Percentiles rank a stretch among this genome's conserved stretches.
Evolutionary conservation across 1,140 invertebrate species (phyloP).

Genomic region (Callitettix versicolor): DNA sequence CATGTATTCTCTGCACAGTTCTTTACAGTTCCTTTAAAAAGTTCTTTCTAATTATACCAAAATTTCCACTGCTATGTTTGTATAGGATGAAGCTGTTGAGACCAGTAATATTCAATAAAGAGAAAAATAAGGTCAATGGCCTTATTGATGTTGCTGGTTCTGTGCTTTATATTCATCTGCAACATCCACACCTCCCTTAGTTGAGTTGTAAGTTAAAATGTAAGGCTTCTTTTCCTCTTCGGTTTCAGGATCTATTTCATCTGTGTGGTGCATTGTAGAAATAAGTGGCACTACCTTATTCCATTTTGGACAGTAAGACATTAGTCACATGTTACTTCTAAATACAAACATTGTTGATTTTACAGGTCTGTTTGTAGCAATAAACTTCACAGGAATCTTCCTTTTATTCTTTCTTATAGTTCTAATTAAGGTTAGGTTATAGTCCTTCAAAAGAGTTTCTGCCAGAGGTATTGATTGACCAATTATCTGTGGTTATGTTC

Average conservation of each 20-base stretch:
- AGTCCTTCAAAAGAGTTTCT: neutral
- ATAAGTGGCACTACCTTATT: neutral
- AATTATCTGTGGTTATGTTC: constrained; percentile 29
- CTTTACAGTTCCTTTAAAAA: constrained; percentile 25
- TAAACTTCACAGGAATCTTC: constrained; percentile 30
- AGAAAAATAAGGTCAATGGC: constrained; percentile 30
- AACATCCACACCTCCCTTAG: too few species aligned
- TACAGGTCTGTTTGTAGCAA: constrained; percentile 30
- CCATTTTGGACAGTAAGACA: constrained; percentile 5
- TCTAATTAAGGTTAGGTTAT: constrained; percentile 20
- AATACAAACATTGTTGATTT: too few species aligned
- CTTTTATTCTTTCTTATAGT: too few species aligned
- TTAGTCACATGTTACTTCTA: constrained; percentile 12
- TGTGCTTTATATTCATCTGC: constrained; percentile 12
- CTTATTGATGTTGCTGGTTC: constrained; percentile 17
- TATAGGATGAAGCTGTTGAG: too few species aligned
- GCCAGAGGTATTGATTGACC: constrained; percentile 27
- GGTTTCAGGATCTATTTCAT: too few species aligned
- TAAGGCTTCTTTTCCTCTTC: too few species aligned
- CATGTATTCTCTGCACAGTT: too few species aligned
- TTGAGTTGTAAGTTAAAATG: too few species aligned
- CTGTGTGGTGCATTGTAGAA: too few species aligned
- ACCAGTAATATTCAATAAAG: too few species aligned
- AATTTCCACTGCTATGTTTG: constrained; percentile 31
- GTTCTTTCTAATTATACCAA: too few species aligned